phyloP scores from a whole-genome alignment of 2,797 vertebrate species.

The Manis javanica region DNA sequence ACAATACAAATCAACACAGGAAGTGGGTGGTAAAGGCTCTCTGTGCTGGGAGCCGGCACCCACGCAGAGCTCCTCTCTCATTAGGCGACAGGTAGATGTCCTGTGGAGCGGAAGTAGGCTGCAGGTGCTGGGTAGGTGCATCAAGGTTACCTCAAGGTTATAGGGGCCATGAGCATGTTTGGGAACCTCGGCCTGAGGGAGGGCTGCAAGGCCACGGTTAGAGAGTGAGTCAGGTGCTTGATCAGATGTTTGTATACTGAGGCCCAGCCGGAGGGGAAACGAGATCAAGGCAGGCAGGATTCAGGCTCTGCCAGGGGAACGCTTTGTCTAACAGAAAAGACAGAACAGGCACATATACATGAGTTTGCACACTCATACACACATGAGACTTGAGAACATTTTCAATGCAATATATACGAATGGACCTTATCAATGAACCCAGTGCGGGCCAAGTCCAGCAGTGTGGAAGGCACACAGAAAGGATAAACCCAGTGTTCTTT shows the following conservation, averaged over 20 bases:
- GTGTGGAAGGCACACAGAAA: background rate
- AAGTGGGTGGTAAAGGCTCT: conserved; percentile 73
- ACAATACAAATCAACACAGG: conserved; percentile 75
- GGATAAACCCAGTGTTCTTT: background rate
- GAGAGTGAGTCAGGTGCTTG: background rate
- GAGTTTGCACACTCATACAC: background rate
- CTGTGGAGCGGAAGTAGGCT: conserved; percentile 56
- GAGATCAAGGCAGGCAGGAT: background rate
- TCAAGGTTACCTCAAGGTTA: conserved; percentile 61
- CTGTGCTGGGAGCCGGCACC: conserved; percentile 61
- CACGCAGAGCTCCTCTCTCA: conserved; percentile 56
- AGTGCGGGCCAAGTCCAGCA: background rate
- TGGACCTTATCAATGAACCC: background rate
- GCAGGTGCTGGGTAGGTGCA: conserved; percentile 50
- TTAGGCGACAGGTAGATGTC: conserved; percentile 67
- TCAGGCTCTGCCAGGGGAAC: background rate
- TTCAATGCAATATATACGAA: background rate
- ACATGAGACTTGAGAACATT: background rate
- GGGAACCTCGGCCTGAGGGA: background rate
- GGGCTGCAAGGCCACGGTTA: background rate
- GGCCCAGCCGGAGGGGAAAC: background rate
- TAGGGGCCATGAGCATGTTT: background rate
- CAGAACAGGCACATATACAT: background rate
- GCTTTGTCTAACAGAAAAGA: background rate
- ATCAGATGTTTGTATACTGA: background rate